Base-by-base conservation (phyloP, 2,888 invertebrate species). In the Ephialtes manifestator region DNA sequence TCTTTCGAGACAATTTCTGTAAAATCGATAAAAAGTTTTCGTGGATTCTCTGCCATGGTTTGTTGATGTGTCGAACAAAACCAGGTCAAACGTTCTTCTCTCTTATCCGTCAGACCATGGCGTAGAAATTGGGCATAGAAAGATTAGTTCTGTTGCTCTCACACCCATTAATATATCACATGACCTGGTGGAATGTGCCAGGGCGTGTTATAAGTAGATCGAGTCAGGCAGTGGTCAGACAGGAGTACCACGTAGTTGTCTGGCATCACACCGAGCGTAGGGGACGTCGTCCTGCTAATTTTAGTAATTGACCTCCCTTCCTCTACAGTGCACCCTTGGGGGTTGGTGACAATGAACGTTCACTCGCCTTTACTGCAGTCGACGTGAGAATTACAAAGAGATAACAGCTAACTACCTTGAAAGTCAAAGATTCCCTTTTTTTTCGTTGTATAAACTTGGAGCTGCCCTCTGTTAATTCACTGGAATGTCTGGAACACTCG, bases 141-240 rank as follows among this genome's bases (percentile, higher is more conserved):
- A 39, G 10, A 39, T 39, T 39, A 39, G 1, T 39, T 39, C 39
- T 10, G 10, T 10, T 10, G 39, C 39, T 10, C 39, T 39, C 39
- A 2, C 39, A 10, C 10, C 10, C 39, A 4, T 35, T 35, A 4
- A 35, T 13, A 13, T 43, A 3, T 15, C 11, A 46, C 3, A 10
- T 20, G 4, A 55, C 24, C 51, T 8, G 20, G 20, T 10, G 24
- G 7, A 55, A 55, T 20, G 53, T 2, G 20, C 10, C 1, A 1
- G 10, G 20, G 53, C 35, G 20, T 3, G 46, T 46, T 18, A 13
- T 31, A 81, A 81, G 67, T 81, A 81, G 81, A 81, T 68, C 31
- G 53, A 58, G 75, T 68, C n/a, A 39, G 15, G 55, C 18, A 67
- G 67, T 58, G 75, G 74, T 28, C 81, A 35, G 74, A 46, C 67